phyloP scores from a whole-genome alignment of 1,140 invertebrate genomes.

The Lasioglossum albipes region DNA sequence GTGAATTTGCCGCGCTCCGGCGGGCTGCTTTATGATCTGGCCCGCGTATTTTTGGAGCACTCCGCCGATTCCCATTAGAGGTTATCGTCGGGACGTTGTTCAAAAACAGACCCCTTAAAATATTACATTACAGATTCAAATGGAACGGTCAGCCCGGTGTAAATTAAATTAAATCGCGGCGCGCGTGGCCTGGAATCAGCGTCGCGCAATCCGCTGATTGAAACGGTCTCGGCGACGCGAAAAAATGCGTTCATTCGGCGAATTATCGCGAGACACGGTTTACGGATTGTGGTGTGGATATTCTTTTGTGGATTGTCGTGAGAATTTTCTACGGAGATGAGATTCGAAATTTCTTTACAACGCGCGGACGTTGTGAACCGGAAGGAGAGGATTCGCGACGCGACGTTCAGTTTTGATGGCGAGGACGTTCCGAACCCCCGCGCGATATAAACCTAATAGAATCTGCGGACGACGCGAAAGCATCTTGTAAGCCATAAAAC shows the following conservation, averaged over 20 bases:
- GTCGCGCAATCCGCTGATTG: constrained; percentile 19
- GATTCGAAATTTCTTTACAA: too few relatives aligned
- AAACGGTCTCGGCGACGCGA: background rate
- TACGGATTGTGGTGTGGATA: background rate
- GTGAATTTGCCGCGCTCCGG: background rate
- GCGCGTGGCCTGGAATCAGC: constrained; percentile 1
- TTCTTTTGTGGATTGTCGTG: too few relatives aligned
- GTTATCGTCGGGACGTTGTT: background rate
- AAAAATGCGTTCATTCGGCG: too few relatives aligned
- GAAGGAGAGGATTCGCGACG: background rate
- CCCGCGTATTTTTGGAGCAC: constrained; percentile 28
- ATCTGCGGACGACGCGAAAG: constrained; percentile 53
- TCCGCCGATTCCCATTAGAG: constrained; percentile 1
- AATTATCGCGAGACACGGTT: too few relatives aligned
- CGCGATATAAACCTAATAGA: constrained; percentile 69
- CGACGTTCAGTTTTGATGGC: constrained; percentile 8
- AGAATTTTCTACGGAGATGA: too few relatives aligned
- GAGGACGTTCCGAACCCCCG: constrained; percentile 5
- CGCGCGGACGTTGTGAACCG: background rate
- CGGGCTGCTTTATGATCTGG: constrained; percentile 20
- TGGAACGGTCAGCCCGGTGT: constrained; percentile 19
- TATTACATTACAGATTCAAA: constrained; percentile 41
- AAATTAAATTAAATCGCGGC: constrained; percentile 30
- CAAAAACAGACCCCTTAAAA: constrained; percentile 27
- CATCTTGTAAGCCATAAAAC: constrained; percentile 76